phyloP scores from a whole-genome alignment of 1,140 invertebrate genomes.

The Polypedilum pembai region DNA sequence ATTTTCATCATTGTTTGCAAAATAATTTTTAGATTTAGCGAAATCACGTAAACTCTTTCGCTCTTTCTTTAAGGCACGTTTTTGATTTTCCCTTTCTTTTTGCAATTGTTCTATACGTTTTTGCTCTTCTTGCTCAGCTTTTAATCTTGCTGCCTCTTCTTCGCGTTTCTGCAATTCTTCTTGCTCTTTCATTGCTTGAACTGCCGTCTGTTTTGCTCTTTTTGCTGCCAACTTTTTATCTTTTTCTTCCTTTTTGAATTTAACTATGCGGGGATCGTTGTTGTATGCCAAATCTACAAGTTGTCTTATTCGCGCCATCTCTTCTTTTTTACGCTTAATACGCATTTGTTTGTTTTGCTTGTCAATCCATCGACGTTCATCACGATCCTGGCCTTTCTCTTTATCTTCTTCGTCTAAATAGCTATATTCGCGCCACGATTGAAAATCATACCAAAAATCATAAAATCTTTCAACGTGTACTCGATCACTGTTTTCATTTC shows the following conservation, averaged over 20 bases:
- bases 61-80: conserved; percentile 78
- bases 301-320: conserved; percentile 80
- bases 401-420: conserved; percentile 98
- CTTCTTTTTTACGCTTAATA: conserved; percentile 91
- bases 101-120: conserved; percentile 71
- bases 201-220: conserved; percentile 82
- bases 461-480: conserved; percentile 79
- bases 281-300: conserved; percentile 91
- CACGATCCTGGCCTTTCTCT: conserved; percentile 90
- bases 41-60: conserved; percentile 75
- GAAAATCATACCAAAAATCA: conserved; percentile 93
- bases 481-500: conserved; percentile 60
- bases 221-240: conserved; percentile 84
- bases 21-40: conserved; percentile 86
- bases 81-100: conserved; percentile 77
- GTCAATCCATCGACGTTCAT: conserved; percentile 94
- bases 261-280: conserved; percentile 83
- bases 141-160: conserved; percentile 69
- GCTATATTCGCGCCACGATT: conserved; percentile 99
- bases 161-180: conserved; percentile 66
- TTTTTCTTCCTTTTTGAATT: conserved; percentile 91
- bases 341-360: conserved; percentile 92
- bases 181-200: conserved; percentile 71
- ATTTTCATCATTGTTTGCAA: conserved; percentile 63
- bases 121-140: conserved; percentile 71